A percentile compares a stretch with the other conserved stretches of the same genome.
Evolutionary conservation across 2,113 vertebrate species (phyloP).

Genomic region (Canis aureus): DNA sequence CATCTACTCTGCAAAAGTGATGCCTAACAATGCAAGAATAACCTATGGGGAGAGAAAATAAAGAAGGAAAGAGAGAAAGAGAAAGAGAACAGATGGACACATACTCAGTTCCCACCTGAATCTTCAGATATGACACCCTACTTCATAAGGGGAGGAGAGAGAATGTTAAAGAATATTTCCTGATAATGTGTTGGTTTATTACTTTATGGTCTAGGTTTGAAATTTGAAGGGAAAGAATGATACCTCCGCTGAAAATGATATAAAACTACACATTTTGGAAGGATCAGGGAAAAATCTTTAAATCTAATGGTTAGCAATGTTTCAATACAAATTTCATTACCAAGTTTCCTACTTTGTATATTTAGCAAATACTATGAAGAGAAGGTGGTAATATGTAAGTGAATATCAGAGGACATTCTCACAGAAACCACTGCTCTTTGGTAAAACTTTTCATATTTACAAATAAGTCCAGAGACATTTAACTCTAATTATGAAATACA

Average conservation of each 20-base stretch:
- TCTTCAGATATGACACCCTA: neutral
- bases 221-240: neutral
- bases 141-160: neutral
- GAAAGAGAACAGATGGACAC: neutral
- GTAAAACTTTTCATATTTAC: neutral
- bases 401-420: neutral
- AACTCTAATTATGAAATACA: neutral
- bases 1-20: neutral
- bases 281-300: neutral
- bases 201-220: neutral
- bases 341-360: neutral
- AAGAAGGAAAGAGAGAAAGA: neutral
- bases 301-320: neutral
- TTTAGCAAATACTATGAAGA: neutral
- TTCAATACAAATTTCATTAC: neutral
- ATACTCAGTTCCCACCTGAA: accelerated
- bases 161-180: neutral
- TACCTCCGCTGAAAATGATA: neutral
- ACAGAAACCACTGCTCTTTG: neutral
- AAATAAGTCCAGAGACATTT: neutral
- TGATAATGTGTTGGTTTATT: neutral
- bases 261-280: neutral
- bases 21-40: neutral
- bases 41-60: neutral
- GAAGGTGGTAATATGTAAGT: neutral